Conservation (phyloP, 2,888 invertebrate genomes). For the Drosophila nr. perissopoda region DNA sequence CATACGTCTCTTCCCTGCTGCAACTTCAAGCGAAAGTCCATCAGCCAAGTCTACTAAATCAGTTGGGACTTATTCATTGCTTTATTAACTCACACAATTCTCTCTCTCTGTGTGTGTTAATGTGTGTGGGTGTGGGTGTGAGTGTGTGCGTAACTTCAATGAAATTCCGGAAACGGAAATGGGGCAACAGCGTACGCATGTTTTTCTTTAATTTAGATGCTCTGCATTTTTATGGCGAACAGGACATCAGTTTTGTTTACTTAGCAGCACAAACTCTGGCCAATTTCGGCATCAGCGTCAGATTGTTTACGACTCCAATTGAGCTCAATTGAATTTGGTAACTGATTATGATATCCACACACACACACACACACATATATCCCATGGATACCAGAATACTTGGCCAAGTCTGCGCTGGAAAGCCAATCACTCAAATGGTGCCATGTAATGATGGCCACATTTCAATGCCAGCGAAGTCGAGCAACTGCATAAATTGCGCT, state of each 20-base stretch:
- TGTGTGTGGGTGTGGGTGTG: neutral
- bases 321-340: conserved; percentile 52
- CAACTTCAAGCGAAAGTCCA: conserved; percentile 3
- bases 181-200: conserved; percentile 48
- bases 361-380: neutral
- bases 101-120: conserved; percentile 10
- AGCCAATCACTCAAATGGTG: conserved; percentile 68
- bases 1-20: neutral
- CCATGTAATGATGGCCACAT: conserved; percentile 59
- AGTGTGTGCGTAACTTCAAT: conserved; percentile 14
- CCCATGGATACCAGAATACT: neutral
- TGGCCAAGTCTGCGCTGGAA: conserved; percentile 41
- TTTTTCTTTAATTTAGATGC: conserved; percentile 65
- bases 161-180: conserved; percentile 69
- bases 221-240: conserved; percentile 47
- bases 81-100: conserved; percentile 56
- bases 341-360: conserved; percentile 52
- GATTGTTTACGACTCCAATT: conserved; percentile 69
- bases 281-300: conserved; percentile 55
- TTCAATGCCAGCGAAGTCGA: conserved; percentile 45
- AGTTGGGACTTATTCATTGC: conserved; percentile 40
- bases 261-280: conserved; percentile 38
- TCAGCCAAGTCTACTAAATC: neutral
- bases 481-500: conserved; percentile 65
- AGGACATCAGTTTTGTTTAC: conserved; percentile 55